These are phyloP conservation scores for Cydia strobilella DNA, from an alignment of 1,140 invertebrate species.

Conservation along the genomic window DNA sequence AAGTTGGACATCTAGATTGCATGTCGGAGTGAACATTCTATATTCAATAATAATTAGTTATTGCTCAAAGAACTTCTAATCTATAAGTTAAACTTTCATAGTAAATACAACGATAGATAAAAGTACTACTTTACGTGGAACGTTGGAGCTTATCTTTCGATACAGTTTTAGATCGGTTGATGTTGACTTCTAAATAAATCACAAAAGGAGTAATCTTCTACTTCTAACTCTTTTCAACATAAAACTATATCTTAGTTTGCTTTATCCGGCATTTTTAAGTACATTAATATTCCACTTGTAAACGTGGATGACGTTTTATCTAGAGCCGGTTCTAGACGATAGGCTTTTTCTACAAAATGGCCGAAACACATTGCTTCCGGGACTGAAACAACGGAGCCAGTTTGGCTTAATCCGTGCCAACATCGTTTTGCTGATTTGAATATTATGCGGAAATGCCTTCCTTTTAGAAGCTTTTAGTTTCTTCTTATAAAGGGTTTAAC, in stretches of 20 bases:
- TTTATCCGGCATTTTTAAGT: not conserved
- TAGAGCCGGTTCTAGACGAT: not conserved
- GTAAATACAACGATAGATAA: no score
- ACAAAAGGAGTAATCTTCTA: no score
- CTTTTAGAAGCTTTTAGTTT: constrained; percentile 5
- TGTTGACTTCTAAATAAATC: no score
- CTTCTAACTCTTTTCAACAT: not conserved
- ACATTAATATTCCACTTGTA: not conserved
- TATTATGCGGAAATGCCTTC: not conserved
- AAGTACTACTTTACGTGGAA: no score
- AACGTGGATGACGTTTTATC: not conserved
- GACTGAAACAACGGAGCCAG: not conserved
- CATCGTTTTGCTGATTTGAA: not conserved
- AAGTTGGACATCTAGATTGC: constrained; percentile 14
- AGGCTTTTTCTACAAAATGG: constrained; percentile 12
- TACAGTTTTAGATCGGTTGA: no score
- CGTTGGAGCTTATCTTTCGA: no score
- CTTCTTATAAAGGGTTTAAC: not conserved
- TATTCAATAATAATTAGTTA: not conserved
- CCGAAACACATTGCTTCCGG: constrained; percentile 14
- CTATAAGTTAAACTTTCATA: not conserved
- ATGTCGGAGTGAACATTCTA: constrained; percentile 22
- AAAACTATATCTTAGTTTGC: not conserved
- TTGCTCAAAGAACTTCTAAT: not conserved
- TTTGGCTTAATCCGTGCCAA: not conserved